Percentiles rank a stretch among this genome's conserved stretches.
These are phyloP conservation scores for Anarsia innoxiella DNA, from an alignment of 2,888 invertebrate genomes.

Conservation along the genomic window DNA sequence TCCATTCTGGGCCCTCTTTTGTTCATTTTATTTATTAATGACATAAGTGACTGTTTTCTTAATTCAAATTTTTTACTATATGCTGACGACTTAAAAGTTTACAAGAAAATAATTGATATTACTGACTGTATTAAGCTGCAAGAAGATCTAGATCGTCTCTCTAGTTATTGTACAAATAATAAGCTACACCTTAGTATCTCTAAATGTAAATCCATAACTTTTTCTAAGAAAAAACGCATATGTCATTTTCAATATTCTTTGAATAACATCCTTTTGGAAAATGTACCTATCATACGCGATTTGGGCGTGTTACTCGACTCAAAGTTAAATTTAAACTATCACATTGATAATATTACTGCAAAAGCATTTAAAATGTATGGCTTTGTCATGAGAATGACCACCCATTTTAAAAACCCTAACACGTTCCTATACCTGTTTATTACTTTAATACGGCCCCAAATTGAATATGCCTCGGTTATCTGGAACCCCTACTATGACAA, in stretches of 20 bases:
- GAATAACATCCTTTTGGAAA: neutral
- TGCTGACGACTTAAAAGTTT: conserved; percentile 10
- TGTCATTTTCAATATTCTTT: neutral
- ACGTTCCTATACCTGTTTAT: conserved; percentile 13
- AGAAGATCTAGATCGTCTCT: neutral
- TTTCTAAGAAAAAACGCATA: conserved; percentile 4
- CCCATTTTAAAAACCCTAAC: conserved; percentile 9
- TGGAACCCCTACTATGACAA: conserved; percentile 12
- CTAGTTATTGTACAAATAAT: neutral
- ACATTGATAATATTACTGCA: conserved; percentile 15
- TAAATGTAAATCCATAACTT: conserved; percentile 8
- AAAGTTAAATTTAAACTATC: conserved; percentile 14
- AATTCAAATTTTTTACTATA: conserved; percentile 3
- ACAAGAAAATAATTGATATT: neutral
- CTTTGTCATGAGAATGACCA: conserved; percentile 15
- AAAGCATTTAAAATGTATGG: conserved; percentile 17
- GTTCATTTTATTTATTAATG: conserved; percentile 1
- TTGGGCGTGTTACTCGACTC: conserved; percentile 15
- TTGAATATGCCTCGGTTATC: conserved; percentile 12
- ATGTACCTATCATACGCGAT: conserved; percentile 8
- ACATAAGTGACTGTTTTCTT: neutral
- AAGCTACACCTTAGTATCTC: conserved; percentile 4
- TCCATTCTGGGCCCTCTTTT: conserved; percentile 7
- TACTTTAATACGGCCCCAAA: conserved; percentile 13
- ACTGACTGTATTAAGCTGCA: conserved; percentile 3